Evolutionary conservation across 2,888 invertebrate species (phyloP), one percentile per base, ranked within the genome.

Genomic region (Catocala nupta): DNA sequence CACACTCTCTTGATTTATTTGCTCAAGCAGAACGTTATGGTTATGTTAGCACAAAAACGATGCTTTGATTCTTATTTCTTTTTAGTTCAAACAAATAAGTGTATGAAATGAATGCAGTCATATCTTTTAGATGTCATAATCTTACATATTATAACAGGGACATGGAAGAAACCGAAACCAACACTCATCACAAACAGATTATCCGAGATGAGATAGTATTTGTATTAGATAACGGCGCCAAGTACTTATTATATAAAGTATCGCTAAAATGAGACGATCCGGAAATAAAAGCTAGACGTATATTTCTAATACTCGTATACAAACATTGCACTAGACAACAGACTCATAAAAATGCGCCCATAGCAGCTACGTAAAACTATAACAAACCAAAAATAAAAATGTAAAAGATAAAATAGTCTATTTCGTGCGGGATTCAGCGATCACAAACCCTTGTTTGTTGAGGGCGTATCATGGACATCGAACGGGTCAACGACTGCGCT

Each of bases 401-500:
- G 10, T 34, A 36, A 10, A 5, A 63, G 48, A 60, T 42, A 43
- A 55, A 52, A 47, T 52, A 43, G 25, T 12, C 9, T 25, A 52
- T 49, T 51, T 60, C 47, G 49, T 65, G 33, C 52, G 57, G 54
- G 49, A 66, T 62, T 68, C 48, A 55, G 33, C 34, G 54, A 60
- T 61, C 52, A 62, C 47, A 68, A 71, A 68, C 76, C 80, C 80
- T 77, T 81, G 71, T 71, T 77, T 71, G 76, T 75, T 57, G 71
- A 76, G 81, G 83, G 81, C 78, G 78, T 73, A 66, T 65, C 75
- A 77, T 78, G 81, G 80, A 77, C 77, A 82, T 78, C 69, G 78
- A 78, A 73, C 79, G 80, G 77, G 93, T 92, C 92, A 92, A 90
- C 90, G 92, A 90, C 91, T 90, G 87, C 81, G 75, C 63, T 80